Evolutionary conservation across 53 echinoderm and acorn worm genomes (phyloP), one percentile per base, ranked within the genome.

Genomic region (Hippasteria phrygiana): DNA sequence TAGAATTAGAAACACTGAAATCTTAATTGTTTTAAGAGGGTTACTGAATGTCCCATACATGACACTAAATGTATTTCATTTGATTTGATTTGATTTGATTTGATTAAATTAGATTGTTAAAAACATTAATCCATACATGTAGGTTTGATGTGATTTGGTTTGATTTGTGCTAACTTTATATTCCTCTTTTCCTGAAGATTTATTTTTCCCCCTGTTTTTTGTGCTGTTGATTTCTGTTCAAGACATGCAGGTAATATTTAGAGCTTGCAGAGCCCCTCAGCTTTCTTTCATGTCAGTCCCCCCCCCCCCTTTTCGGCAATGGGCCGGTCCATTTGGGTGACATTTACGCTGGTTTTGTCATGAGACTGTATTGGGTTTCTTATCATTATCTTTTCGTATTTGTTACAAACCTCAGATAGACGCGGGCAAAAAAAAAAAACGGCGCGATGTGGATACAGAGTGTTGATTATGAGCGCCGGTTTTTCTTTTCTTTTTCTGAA

Each of bases 281-380:
- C 26, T 10, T 0, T 18, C 39, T 78, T 56, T 67, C 18, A 67
- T 67, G 50, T 51, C 43, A n/a, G n/a, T 3, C n/a, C 26, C 20
- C 42, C 45, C 31, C 84, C 51, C 83, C 71, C 50, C 34, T 37
- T 10, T 0, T 14, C 16, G 18, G 11, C 45, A 84, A 29, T 84
- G 84, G 84, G 71, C 6, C 70, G 43, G 84, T 84, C 84, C 84
- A 10, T 53, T 84, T 70, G 67, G 84, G 84, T 84, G 84, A 84
- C 84, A 84, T 84, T 84, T 84, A 70, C 70, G 24, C 22, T 18
- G 32, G 63, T 84, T 80, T 84, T 84, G 59, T 84, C 84, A 69
- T 50, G 38, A 17, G n/a, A 66, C 66, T 64, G 76, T 76, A 78
- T 78, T 34, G 3, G 24, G 55, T 78, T 48, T 56, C 55, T 55